phyloP scores from a whole-genome alignment of 2,113 vertebrate species.

The Serinus canaria region DNA sequence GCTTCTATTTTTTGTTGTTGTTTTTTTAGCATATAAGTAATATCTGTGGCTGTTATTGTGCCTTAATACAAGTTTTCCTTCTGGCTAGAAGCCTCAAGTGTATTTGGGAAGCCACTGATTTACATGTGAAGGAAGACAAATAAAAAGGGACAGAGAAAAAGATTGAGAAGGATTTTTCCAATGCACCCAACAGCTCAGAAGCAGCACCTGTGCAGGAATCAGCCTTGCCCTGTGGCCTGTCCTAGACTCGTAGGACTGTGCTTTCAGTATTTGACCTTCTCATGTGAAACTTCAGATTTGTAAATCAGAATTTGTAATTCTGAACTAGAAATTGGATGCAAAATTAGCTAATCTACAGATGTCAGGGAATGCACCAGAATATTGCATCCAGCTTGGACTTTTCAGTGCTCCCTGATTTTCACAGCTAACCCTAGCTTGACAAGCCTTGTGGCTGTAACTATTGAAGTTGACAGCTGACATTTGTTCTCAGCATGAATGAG shows the following conservation, averaged over 20 bases:
- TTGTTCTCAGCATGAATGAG: not conserved
- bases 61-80: not conserved
- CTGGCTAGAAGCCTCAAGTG: too few species aligned
- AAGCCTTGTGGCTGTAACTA: not conserved
- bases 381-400: not conserved
- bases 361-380: not conserved
- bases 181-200: not conserved
- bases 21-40: not conserved
- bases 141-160: not conserved
- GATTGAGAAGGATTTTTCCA: not conserved
- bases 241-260: too few species aligned
- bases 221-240: fast-evolving
- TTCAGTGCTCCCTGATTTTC: not conserved
- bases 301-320: not conserved
- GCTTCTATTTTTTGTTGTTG: fast-evolving
- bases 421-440: not conserved
- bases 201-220: not conserved
- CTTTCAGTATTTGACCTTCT: not conserved
- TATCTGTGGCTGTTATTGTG: not conserved
- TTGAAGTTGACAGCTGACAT: not conserved
- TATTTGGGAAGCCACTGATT: not conserved
- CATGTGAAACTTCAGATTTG: not conserved
- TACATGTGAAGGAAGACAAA: not conserved
- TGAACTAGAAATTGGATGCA: not conserved
- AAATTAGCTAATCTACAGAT: not conserved